Base-by-base conservation (phyloP, 2,113 vertebrate species). In the Montifringilla adamsi region DNA sequence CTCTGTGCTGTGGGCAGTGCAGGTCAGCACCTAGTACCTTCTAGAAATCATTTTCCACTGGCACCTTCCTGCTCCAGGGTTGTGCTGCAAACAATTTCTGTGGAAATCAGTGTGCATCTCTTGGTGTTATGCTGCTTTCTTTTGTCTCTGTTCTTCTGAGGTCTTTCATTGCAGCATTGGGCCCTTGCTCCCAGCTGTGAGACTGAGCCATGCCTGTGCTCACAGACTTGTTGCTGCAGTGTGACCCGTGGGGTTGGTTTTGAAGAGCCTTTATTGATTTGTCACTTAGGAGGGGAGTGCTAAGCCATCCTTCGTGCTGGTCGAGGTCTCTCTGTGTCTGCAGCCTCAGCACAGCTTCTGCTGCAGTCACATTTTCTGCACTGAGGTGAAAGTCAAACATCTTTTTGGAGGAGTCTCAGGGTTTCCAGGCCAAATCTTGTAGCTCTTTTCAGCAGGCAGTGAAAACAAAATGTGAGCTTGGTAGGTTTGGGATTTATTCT, bases 111-210 rank as follows among this genome's bases (percentile, higher is more conserved):
- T 0, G 3, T n/a, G 30, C 3, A 2, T 47, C 49, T 83, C 41
- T 27, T 55, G 12, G 3, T 3, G 73, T 66, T 41, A 2, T 20
- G 21, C n/a, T 55, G 20, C 27, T 87, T 50, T 39, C 17, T 50
- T 19, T 30, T 14, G 9, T 8, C 20, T 10, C 28, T 26, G 3
- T 1, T 0, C 13, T 16, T 33, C 18, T 67, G 60, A 58, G 28
- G 10, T 9, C 84, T 73, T 16, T 1, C 30, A 3, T 3, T 5
- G 39, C 62, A 73, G 28, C 4, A 0, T 2, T 15, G 20, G 15
- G 17, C 1, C 46, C 26, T 16, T 66, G 23, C 10, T 62, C 22
- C 27, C 3, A 0, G 1, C 10, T 16, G 35, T 44, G 73, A 56
- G 55, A 4, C 16, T 6, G 66, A 60, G 69, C 60, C 3, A 0